A percentile compares a stretch with the other conserved stretches of the same genome.
Conservation (phyloP, 2,113 vertebrate genomes). For the Phrynosoma blainvillii region DNA sequence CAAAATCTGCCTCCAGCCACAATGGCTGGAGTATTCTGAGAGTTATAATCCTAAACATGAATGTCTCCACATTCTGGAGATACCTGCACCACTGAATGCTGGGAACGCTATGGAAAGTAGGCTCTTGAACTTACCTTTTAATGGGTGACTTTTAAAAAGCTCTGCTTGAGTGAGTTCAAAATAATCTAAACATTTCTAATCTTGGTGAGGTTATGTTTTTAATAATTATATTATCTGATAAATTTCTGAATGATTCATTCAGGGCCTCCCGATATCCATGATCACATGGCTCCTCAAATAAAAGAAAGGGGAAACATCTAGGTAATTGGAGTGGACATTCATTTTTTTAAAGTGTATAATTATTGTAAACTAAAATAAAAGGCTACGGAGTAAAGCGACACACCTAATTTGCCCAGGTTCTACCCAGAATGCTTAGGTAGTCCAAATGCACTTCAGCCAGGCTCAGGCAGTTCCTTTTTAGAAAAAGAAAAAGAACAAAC, state of each 20-base stretch:
- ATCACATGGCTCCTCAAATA: neutral
- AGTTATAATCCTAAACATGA: too few relatives aligned
- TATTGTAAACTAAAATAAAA: slow-evolving; percentile 58
- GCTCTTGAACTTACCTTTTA: too few relatives aligned
- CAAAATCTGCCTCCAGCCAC: too few relatives aligned
- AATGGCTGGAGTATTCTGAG: too few relatives aligned
- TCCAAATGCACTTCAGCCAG: slow-evolving; percentile 58
- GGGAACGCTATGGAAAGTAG: too few relatives aligned
- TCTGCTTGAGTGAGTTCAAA: too few relatives aligned
- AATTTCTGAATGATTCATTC: too few relatives aligned
- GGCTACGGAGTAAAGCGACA: slow-evolving; percentile 32
- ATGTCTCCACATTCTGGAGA: too few relatives aligned
- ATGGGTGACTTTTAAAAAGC: neutral
- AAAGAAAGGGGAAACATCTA: neutral
- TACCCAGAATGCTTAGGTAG: slow-evolving; percentile 44
- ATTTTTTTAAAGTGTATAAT: slow-evolving; percentile 15
- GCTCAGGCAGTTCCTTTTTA: slow-evolving; percentile 58
- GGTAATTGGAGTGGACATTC: slow-evolving; percentile 20
- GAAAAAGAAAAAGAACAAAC: slow-evolving; percentile 48
- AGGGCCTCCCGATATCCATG: neutral
- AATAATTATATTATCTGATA: neutral
- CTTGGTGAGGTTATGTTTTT: neutral
- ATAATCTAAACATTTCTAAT: too few relatives aligned
- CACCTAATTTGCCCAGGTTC: slow-evolving; percentile 48
- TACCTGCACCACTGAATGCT: too few relatives aligned